Percentiles rank a stretch among this genome's conserved stretches.
These are phyloP conservation scores for Manduca sexta DNA, from an alignment of 1,140 invertebrate genomes.

Conservation along the genomic window DNA sequence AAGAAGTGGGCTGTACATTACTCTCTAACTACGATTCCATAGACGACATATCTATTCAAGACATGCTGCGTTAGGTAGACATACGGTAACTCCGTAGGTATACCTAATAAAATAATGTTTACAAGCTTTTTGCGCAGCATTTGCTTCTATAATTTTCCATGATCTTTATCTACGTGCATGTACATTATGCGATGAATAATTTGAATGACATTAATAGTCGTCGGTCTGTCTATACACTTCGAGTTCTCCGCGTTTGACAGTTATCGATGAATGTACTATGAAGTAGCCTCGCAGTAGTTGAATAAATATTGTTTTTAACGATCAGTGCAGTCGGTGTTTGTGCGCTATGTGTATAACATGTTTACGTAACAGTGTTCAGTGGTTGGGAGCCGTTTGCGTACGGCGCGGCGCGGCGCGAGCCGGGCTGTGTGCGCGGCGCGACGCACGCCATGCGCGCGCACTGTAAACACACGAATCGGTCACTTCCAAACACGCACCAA, in stretches of 20 bases:
- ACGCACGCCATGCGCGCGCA: conserved; percentile 4
- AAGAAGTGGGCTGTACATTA: conserved; percentile 13
- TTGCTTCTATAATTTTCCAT: conserved; percentile 28
- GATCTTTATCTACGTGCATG: conserved; percentile 15
- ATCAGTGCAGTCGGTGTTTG: conserved; percentile 61
- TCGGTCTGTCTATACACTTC: conserved; percentile 1
- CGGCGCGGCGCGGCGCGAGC: conserved; percentile 1
- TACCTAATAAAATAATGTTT: conserved; percentile 25
- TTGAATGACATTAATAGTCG: background rate
- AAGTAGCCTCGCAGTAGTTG: conserved; percentile 36
- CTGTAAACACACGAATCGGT: conserved; percentile 39
- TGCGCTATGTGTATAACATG: conserved; percentile 56
- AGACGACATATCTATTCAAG: conserved; percentile 3
- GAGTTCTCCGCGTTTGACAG: conserved; percentile 9
- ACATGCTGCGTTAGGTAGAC: conserved; percentile 4
- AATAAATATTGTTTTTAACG: conserved; percentile 70
- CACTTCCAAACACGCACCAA: conserved; percentile 38
- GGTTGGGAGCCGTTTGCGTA: conserved; percentile 37
- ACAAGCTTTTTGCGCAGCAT: conserved; percentile 29
- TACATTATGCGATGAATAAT: conserved; percentile 7
- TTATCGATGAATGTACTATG: conserved; percentile 24
- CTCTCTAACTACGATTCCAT: conserved; percentile 18
- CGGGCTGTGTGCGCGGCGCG: conserved; percentile 9
- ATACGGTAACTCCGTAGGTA: conserved; percentile 13
- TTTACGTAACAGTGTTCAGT: conserved; percentile 65